phyloP scores from a whole-genome alignment of 2,797 vertebrate species.

The Thamnophis elegans region DNA sequence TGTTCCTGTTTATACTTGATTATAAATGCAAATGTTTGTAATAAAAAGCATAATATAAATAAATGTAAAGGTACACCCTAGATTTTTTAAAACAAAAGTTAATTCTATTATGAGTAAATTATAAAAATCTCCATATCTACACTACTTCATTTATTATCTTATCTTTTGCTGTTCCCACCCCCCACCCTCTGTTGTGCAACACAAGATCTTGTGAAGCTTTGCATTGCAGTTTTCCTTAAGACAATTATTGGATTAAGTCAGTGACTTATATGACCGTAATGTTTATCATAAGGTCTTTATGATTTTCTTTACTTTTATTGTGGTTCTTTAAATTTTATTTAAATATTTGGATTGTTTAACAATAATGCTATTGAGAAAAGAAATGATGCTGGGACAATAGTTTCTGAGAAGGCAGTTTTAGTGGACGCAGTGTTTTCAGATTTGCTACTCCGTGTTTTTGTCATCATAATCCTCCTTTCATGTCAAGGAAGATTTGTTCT shows the following conservation, averaged over 20 bases:
- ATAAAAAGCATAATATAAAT: background rate
- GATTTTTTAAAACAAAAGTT: background rate
- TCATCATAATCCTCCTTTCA: constrained; percentile 71
- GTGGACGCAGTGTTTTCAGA: constrained; percentile 53
- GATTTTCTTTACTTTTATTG: constrained; percentile 40
- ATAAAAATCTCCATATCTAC: background rate
- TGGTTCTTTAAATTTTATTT: constrained; percentile 17
- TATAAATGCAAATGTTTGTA: background rate
- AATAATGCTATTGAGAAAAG: background rate
- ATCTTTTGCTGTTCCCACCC: background rate
- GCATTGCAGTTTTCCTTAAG: constrained; percentile 83
- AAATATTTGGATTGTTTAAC: background rate
- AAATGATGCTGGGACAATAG: background rate
- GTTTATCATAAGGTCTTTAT: constrained; percentile 50
- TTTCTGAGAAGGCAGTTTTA: constrained; percentile 42
- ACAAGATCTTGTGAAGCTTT: constrained; percentile 73
- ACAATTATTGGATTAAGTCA: constrained; percentile 76
- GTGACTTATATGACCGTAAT: constrained; percentile 54
- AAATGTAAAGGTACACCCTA: background rate
- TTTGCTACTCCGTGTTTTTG: constrained; percentile 65
- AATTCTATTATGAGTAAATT: background rate
- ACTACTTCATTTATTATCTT: background rate
- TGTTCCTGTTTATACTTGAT: background rate
- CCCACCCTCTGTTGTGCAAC: constrained; percentile 48
- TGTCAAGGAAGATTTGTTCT: constrained; percentile 64